These are phyloP conservation scores for Alethe castanea DNA, from an alignment of 2,113 vertebrate species.

Conservation along the genomic window DNA sequence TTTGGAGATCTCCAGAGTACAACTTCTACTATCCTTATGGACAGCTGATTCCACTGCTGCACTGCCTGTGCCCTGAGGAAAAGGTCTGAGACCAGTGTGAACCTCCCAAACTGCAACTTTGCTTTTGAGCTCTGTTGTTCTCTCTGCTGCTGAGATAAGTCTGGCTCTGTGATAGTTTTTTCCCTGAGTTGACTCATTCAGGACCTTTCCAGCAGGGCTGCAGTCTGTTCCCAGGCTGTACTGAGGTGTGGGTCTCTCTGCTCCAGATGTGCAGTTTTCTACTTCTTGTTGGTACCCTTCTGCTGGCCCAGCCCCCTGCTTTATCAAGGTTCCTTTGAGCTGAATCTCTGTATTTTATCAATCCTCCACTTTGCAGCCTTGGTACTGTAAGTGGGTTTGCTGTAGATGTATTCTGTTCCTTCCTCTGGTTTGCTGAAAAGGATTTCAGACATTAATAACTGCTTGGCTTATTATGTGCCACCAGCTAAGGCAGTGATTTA, in stretches of 20 bases:
- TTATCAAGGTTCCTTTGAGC: background rate
- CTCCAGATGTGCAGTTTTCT: background rate
- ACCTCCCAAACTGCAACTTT: background rate
- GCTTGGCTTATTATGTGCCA: background rate
- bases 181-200: background rate
- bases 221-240: background rate
- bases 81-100: background rate
- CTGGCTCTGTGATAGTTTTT: background rate
- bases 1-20: background rate
- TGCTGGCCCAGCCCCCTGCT: background rate
- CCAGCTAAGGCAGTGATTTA: background rate
- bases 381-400: background rate
- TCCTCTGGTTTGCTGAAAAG: background rate
- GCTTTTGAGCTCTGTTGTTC: background rate
- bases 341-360: accelerated
- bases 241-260: background rate
- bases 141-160: background rate
- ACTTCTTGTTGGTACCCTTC: background rate
- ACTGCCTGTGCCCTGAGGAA: background rate
- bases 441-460: background rate
- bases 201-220: background rate
- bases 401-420: background rate
- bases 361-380: background rate
- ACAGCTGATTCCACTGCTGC: background rate
- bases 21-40: background rate